Evolutionary conservation across 2,888 invertebrate species (phyloP), one percentile per base, ranked within the genome.

Genomic region (Pristionchus japonicus): DNA sequence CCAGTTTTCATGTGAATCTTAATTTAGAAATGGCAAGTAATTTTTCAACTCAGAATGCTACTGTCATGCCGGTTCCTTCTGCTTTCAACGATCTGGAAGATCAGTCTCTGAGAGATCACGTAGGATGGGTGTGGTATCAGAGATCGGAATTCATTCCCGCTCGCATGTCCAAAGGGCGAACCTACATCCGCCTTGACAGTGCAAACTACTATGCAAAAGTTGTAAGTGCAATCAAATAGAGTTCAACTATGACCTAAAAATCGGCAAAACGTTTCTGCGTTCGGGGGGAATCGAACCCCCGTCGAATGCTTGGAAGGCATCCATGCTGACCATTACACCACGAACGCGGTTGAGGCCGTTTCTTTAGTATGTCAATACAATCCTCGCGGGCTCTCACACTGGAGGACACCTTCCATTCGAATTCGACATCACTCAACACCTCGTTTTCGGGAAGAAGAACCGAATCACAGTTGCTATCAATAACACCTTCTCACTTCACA

Each of bases 331-430:
- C 90, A 89, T 89, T 89, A 90, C 90, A 90, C 90, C 90, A 89
- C 90, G 89, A 88, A 90, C 89, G 88, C 88, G 61, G 67, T 47
- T 49, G 49, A 0, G 9, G 7, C 0, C 7, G 3, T 3, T 52
- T 52, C 17, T 95, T 34, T 95, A 98, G 98, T 99, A 97, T 96
- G 95, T 99, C 20, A 99, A 99, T 95, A 97, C 97, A 0, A 95
- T 96, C 88, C 95, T 96, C 88, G 96, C 97, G 31, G 96, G 96
- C 92, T 96, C 96, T 90, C 99, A 99, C 94, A 97, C 97, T 94
- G 97, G 99, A 70, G 99, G 99, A 0, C 98, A 99, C 95, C 95
- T 99, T 82, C 99, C 99, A 0, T 99, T 99, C 95, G 97, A 97
- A 95, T 96, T 96, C 3, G 98, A 98, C 90, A 96, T 99, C 85